A percentile compares a stretch with the other conserved stretches of the same genome.
These are phyloP conservation scores for Ricordea florida DNA, from an alignment of 92 coral and sea anemone species.

Conservation along the genomic window DNA sequence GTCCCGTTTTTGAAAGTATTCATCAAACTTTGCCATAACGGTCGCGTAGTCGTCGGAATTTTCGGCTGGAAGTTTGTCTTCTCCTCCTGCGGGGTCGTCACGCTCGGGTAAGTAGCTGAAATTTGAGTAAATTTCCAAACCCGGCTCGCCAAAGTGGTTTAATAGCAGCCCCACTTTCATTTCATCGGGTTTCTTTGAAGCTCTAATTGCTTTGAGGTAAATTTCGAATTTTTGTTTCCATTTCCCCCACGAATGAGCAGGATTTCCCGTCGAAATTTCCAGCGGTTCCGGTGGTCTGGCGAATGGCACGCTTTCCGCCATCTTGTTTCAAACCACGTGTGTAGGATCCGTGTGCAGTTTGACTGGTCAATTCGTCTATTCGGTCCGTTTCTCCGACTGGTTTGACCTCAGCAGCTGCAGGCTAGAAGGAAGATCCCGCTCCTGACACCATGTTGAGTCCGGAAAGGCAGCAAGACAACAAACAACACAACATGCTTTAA, in stretches of 20 bases:
- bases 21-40: slow-evolving; percentile 37
- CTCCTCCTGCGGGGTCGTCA: slow-evolving; percentile 37
- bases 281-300: slow-evolving; percentile 16
- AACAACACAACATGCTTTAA: too few relatives aligned
- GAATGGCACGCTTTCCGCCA: too few relatives aligned
- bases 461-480: too few relatives aligned
- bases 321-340: too few relatives aligned
- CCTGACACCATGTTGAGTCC: too few relatives aligned
- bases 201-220: slow-evolving; percentile 38
- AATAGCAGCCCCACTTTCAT: slow-evolving; percentile 27
- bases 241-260: slow-evolving; percentile 53
- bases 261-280: slow-evolving; percentile 39
- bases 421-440: too few relatives aligned
- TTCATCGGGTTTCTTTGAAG: slow-evolving; percentile 23
- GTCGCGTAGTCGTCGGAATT: slow-evolving; percentile 39
- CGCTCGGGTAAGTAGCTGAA: slow-evolving; percentile 14
- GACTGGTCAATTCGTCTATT: too few relatives aligned
- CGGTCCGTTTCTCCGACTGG: too few relatives aligned
- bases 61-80: slow-evolving; percentile 36
- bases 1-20: slow-evolving; percentile 45
- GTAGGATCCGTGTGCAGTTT: too few relatives aligned
- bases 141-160: slow-evolving; percentile 42
- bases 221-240: slow-evolving; percentile 55
- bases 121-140: slow-evolving; percentile 44
- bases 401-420: too few relatives aligned